Conservation (phyloP, 2,797 vertebrate species). For the Molossus molossus region DNA sequence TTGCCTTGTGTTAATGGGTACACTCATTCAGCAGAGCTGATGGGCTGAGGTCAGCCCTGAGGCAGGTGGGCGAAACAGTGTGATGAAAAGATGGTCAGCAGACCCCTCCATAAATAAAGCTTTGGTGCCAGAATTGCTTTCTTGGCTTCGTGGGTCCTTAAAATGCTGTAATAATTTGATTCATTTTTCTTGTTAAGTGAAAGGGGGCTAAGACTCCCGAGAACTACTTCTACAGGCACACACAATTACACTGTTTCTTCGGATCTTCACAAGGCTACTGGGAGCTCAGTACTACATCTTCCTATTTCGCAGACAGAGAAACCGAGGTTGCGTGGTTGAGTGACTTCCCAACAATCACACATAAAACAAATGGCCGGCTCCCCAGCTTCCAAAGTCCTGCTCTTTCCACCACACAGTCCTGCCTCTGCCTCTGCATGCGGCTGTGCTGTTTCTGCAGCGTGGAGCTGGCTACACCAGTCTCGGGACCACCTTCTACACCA, state of each 20-base stretch:
- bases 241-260: background rate
- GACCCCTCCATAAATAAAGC: background rate
- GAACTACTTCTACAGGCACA: background rate
- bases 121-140: background rate
- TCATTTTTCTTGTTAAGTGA: background rate
- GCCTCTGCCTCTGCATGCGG: background rate
- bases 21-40: background rate
- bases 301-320: background rate
- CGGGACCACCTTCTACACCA: background rate
- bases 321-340: background rate
- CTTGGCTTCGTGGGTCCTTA: background rate
- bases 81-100: background rate
- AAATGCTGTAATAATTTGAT: background rate
- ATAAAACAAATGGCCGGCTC: background rate
- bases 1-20: background rate
- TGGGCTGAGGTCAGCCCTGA: background rate
- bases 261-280: background rate
- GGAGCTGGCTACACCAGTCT: background rate
- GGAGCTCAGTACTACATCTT: background rate
- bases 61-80: background rate
- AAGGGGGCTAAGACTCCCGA: background rate
- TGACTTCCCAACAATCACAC: background rate
- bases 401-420: background rate
- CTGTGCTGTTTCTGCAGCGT: background rate
- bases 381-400: background rate